Evolutionary conservation across 2,113 vertebrate species (phyloP).

Genomic region (Machaerirhynchus nigripectus): DNA sequence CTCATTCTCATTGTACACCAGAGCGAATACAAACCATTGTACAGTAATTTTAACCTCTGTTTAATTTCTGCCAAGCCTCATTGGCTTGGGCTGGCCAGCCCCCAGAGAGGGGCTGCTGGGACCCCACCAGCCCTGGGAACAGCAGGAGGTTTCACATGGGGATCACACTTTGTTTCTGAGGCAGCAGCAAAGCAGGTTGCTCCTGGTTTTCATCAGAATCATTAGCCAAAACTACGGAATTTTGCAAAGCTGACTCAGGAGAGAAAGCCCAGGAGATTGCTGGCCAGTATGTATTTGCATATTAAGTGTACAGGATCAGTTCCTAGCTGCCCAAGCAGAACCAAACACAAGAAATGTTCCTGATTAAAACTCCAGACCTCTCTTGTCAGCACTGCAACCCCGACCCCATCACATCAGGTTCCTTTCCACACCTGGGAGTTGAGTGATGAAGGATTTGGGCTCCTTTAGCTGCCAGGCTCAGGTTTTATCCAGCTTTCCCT

Average conservation of each 20-base stretch:
- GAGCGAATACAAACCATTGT: rapidly evolving
- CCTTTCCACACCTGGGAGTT: not conserved
- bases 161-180: not conserved
- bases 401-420: not conserved
- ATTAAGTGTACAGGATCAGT: not conserved
- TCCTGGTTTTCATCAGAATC: not conserved
- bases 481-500: not conserved
- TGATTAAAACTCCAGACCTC: not conserved
- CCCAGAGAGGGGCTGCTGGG: not conserved
- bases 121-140: not conserved
- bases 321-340: not conserved
- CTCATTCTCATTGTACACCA: not conserved
- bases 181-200: not conserved
- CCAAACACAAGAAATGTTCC: not conserved
- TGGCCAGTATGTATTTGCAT: not conserved
- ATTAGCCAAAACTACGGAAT: not conserved
- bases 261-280: not conserved
- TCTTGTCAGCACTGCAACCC: not conserved
- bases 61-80: not conserved
- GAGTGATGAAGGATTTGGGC: not conserved
- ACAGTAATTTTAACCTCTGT: not conserved
- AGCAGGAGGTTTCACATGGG: not conserved
- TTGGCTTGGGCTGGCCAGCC: not conserved
- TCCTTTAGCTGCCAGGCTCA: not conserved
- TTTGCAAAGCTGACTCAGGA: not conserved